A percentile compares a stretch with the other conserved stretches of the same genome.
Evolutionary conservation across 2,113 vertebrate species (phyloP).

Genomic region (Poeciliopsis retropinna): DNA sequence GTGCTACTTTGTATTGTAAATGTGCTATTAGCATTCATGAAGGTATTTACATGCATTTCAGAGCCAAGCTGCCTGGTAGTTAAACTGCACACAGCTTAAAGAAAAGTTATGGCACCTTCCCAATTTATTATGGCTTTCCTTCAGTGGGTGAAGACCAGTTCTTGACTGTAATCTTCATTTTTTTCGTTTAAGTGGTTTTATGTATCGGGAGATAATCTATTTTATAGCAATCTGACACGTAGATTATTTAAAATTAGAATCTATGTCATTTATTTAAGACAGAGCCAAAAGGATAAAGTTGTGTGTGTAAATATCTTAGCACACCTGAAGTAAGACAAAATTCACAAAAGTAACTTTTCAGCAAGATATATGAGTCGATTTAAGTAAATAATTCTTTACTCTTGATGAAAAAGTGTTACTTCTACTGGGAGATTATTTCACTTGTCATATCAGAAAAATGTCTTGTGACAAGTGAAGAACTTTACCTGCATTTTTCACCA

Average conservation of each 20-base stretch:
- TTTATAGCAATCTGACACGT: neutral
- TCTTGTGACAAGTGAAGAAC: too few relatives aligned
- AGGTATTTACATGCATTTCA: constrained; percentile 78
- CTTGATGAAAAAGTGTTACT: too few relatives aligned
- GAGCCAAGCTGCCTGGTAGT: constrained; percentile 45
- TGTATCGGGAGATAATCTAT: neutral
- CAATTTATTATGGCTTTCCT: constrained; percentile 33
- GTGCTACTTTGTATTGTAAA: constrained; percentile 69
- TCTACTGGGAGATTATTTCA: too few relatives aligned
- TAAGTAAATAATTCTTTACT: too few relatives aligned
- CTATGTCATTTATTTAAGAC: neutral
- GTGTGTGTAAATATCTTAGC: neutral
- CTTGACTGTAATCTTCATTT: neutral
- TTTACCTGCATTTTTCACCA: too few relatives aligned
- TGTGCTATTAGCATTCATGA: constrained; percentile 79
- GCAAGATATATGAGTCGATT: too few relatives aligned
- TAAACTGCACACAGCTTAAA: constrained; percentile 31
- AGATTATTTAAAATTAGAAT: neutral
- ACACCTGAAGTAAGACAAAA: too few relatives aligned
- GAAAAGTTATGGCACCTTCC: constrained; percentile 38
- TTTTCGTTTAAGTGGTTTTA: neutral
- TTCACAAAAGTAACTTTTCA: too few relatives aligned
- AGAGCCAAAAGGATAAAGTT: neutral
- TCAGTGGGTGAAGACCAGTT: constrained; percentile 18
- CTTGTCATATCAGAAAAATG: too few relatives aligned